Percentiles rank a stretch among this genome's conserved stretches.
Evolutionary conservation across 2,797 vertebrate species (phyloP).

Genomic region (Labroides dimidiatus): DNA sequence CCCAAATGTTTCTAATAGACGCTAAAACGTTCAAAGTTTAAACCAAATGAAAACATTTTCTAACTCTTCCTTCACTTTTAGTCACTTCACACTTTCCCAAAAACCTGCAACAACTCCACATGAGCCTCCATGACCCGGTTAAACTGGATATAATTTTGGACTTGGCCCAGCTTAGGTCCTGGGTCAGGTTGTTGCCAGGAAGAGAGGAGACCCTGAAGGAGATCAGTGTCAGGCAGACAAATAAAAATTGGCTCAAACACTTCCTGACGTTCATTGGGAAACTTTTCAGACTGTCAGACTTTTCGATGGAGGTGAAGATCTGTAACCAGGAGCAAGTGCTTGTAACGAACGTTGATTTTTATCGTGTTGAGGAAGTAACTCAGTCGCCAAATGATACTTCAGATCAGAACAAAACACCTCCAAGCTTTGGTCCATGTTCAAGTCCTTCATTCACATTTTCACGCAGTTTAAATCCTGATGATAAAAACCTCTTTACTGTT

Average conservation of each 20-base stretch:
- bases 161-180: not conserved
- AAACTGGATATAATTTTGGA: constrained; percentile 3
- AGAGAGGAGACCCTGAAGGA: constrained; percentile 6
- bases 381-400: too few species aligned
- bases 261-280: not conserved
- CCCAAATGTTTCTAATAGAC: too few species aligned
- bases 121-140: not conserved
- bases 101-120: not conserved
- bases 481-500: too few species aligned
- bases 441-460: too few species aligned
- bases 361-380: too few species aligned
- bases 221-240: not conserved
- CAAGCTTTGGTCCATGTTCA: too few species aligned
- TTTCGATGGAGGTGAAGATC: not conserved
- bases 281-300: not conserved
- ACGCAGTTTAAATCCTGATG: too few species aligned
- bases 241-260: not conserved
- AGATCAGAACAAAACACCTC: too few species aligned
- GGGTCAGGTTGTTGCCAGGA: constrained; percentile 14
- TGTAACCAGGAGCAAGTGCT: not conserved
- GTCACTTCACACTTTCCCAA: not conserved
- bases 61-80: not conserved
- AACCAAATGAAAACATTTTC: not conserved
- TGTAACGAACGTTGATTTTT: too few species aligned
- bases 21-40: not conserved